phyloP scores from a whole-genome alignment of 2,888 invertebrate species.

The Romanomermis culicivorax region DNA sequence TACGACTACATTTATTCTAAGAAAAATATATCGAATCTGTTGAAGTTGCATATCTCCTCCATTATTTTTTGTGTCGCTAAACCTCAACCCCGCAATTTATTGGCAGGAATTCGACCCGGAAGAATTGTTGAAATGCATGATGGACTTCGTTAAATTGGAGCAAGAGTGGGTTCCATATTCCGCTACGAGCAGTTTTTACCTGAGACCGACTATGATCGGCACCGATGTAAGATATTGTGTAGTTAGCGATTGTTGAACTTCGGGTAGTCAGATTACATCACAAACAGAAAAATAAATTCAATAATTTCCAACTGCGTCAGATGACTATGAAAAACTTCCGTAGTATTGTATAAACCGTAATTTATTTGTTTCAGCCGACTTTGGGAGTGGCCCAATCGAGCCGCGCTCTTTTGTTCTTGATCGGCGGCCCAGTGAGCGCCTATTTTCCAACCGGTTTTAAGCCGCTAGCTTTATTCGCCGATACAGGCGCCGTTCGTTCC shows the following conservation, averaged over 20 bases:
- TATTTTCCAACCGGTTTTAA: slow-evolving; percentile 51
- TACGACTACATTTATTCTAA: no score
- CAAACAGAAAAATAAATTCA: no score
- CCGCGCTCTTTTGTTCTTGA: slow-evolving; percentile 68
- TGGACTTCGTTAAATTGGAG: slow-evolving; percentile 65
- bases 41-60: no score
- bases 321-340: no score
- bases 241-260: not conserved
- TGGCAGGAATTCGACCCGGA: slow-evolving; percentile 51
- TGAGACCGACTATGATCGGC: slow-evolving; percentile 83
- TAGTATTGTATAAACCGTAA: no score
- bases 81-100: no score
- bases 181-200: slow-evolving; percentile 62
- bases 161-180: slow-evolving; percentile 93
- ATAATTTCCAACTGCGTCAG: no score
- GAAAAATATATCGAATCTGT: no score
- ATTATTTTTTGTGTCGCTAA: no score
- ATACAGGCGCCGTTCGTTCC: slow-evolving; percentile 51
- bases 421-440: slow-evolving; percentile 73
- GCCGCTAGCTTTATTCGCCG: slow-evolving; percentile 69
- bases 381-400: slow-evolving; percentile 69
- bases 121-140: slow-evolving; percentile 63
- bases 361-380: slow-evolving; percentile 45
- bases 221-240: slow-evolving; percentile 57
- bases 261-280: no score